Conservation (phyloP, 2,797 vertebrate genomes). For the Hafferia zeledoni region DNA sequence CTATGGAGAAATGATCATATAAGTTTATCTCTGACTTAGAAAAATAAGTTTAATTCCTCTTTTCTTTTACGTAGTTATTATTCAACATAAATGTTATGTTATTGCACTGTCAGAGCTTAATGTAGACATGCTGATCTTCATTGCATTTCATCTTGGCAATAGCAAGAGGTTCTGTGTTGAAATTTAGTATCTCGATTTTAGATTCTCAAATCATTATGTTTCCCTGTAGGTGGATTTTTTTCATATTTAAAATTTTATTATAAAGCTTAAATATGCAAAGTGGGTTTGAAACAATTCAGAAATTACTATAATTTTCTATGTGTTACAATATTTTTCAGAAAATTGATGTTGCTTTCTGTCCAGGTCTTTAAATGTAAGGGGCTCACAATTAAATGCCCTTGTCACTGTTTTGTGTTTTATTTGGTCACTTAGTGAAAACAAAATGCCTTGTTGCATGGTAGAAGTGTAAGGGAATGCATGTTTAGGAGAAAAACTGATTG, state of each 20-base stretch:
- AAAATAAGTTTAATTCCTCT: neutral
- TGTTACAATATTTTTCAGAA: neutral
- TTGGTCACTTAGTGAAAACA: neutral
- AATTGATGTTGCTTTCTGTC: neutral
- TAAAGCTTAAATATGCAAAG: neutral
- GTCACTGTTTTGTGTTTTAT: neutral
- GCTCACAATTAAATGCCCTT: neutral
- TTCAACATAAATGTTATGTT: neutral
- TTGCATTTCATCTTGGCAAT: neutral
- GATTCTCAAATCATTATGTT: neutral
- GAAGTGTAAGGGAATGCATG: neutral
- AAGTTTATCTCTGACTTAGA: neutral
- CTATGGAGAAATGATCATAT: neutral
- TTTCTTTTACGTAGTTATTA: neutral
- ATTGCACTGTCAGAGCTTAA: neutral
- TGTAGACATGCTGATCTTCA: neutral
- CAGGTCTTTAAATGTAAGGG: neutral
- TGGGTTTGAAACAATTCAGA: neutral
- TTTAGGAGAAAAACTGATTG: neutral
- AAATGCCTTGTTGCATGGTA: neutral
- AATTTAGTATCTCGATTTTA: neutral
- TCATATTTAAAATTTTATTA: neutral
- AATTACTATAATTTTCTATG: neutral
- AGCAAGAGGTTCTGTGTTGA: neutral
- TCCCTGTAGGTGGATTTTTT: neutral